Percentiles rank a stretch among this genome's conserved stretches.
Conservation (phyloP, 2,797 vertebrate species). For the Hyperoplus immaculatus region DNA sequence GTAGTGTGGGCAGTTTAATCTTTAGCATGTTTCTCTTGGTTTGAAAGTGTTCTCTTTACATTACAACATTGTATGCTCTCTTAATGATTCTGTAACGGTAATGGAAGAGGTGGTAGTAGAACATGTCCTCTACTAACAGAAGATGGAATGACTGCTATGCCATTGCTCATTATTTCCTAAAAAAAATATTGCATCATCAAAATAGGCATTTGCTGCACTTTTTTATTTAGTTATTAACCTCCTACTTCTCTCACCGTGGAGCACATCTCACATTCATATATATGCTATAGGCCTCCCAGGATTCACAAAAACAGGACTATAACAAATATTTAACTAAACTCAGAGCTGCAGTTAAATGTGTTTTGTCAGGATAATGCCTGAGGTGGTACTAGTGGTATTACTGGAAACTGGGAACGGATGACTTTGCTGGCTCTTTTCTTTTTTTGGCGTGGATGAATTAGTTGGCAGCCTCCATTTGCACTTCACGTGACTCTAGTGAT, state of each 20-base stretch:
- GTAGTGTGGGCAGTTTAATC: not conserved
- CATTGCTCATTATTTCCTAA: not conserved
- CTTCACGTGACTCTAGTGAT: conserved; percentile 50
- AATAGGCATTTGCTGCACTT: not conserved
- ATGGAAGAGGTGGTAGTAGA: not conserved
- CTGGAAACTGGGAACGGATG: not conserved
- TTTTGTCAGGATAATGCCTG: not conserved
- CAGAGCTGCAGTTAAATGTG: not conserved
- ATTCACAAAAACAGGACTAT: not conserved
- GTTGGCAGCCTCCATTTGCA: conserved; percentile 49
- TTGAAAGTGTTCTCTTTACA: not conserved
- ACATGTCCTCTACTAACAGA: not conserved
- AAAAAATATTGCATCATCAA: not conserved
- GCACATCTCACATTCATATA: too few species aligned
- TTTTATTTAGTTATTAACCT: too few species aligned
- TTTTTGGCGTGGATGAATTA: conserved; percentile 40
- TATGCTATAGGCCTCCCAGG: not conserved
- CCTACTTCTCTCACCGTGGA: too few species aligned
- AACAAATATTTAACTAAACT: not conserved
- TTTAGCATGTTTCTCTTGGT: conserved; percentile 1
- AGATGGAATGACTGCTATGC: too few species aligned
- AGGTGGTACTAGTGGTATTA: not conserved
- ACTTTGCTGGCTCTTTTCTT: conserved; percentile 33
- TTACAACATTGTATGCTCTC: not conserved
- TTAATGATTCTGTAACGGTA: not conserved